Conservation (phyloP, 2,888 invertebrate species). For the Aromia moschata region DNA sequence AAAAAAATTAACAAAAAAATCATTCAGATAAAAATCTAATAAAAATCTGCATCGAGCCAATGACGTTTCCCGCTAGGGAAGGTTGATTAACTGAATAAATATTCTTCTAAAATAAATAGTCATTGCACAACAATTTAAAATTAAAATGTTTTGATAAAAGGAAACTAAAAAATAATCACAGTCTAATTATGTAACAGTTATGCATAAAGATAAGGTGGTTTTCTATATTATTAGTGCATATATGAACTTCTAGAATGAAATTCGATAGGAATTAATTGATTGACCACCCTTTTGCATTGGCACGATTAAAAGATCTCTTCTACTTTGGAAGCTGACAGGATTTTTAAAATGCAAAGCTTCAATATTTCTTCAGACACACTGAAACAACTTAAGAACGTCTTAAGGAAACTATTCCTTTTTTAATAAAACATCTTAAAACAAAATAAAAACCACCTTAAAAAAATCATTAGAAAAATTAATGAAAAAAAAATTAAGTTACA, state of each 20-base stretch:
- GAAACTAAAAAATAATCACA: conserved; percentile 45
- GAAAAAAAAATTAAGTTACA: too few species aligned
- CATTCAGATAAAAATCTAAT: conserved; percentile 30
- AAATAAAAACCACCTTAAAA: too few species aligned
- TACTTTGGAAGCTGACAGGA: too few species aligned
- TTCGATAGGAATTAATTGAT: conserved; percentile 1
- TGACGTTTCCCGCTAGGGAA: conserved; percentile 13
- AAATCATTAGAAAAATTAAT: too few species aligned
- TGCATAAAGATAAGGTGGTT: conserved; percentile 15
- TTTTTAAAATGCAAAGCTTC: too few species aligned
- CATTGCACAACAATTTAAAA: conserved; percentile 43
- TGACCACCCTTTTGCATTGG: conserved; percentile 10
- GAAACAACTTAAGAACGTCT: too few species aligned
- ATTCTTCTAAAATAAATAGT: conserved; percentile 39
- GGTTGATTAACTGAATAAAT: conserved; percentile 35
- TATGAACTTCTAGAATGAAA: not conserved
- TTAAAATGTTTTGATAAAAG: conserved; percentile 39
- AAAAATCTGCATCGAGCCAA: conserved; percentile 25
- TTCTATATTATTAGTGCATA: not conserved
- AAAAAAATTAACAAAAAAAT: conserved; percentile 31
- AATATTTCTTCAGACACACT: too few species aligned
- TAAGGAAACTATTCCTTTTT: too few species aligned
- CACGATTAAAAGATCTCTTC: too few species aligned
- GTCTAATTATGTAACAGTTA: conserved; percentile 35
- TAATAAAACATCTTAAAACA: too few species aligned